phyloP scores from a whole-genome alignment of 2,797 vertebrate species.

The Onychomys arenicola region DNA sequence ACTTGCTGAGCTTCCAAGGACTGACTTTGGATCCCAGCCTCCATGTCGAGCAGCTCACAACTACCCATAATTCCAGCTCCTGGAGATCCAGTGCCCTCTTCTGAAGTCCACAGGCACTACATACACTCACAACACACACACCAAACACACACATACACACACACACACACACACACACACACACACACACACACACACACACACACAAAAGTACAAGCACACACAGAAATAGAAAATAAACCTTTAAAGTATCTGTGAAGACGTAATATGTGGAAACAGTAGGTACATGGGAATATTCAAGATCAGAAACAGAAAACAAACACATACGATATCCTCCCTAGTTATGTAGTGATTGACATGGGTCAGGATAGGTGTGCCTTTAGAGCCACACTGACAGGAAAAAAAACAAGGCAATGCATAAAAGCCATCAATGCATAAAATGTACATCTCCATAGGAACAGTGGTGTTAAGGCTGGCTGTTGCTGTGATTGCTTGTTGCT shows the following conservation, averaged over 20 bases:
- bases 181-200: too few relatives aligned
- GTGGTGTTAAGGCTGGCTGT: rapidly evolving
- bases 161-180: background rate
- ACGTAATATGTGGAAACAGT: background rate
- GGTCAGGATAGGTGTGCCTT: background rate
- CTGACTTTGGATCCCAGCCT: background rate
- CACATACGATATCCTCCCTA: background rate
- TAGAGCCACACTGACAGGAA: background rate
- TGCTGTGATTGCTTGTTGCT: too few relatives aligned
- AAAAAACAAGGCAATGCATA: background rate
- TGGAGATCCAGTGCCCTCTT: background rate
- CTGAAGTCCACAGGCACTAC: background rate
- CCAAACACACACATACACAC: too few relatives aligned
- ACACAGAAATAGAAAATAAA: background rate
- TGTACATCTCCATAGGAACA: background rate
- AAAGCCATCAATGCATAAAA: background rate
- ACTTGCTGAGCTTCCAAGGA: background rate
- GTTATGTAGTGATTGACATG: too few relatives aligned
- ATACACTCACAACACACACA: too few relatives aligned
- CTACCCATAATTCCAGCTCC: background rate
- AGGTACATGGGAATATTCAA: background rate
- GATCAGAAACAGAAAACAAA: background rate
- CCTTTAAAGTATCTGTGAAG: background rate
- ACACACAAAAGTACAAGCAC: background rate
- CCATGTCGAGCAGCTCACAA: background rate